Conservation (phyloP, 2,888 invertebrate species). For the Cantharis rufa region DNA sequence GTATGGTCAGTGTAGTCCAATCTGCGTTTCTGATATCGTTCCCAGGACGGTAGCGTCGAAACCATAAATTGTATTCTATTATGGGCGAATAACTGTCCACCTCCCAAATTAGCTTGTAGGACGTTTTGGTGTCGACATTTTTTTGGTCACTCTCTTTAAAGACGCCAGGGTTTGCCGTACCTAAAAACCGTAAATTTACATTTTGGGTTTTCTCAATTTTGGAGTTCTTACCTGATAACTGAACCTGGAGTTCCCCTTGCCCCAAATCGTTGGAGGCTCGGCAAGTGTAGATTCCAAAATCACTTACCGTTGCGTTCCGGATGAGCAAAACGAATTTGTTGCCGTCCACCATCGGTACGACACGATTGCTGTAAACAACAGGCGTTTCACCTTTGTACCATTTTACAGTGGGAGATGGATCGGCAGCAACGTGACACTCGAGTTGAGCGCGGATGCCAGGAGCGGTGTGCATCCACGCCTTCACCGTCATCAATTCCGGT, state of each 20-base stretch:
- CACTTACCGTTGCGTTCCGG: constrained; percentile 66
- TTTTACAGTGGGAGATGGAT: constrained; percentile 70
- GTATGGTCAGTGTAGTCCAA: constrained; percentile 73
- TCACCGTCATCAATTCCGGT: constrained; percentile 69
- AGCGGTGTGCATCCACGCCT: constrained; percentile 75
- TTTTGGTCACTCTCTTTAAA: constrained; percentile 63
- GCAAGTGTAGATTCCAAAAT: constrained; percentile 80
- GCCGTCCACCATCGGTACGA: constrained; percentile 55
- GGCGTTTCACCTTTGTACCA: constrained; percentile 70
- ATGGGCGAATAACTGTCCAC: constrained; percentile 82
- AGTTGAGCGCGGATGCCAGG: constrained; percentile 71
- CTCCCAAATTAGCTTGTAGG: constrained; percentile 80
- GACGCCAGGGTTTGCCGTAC: constrained; percentile 70
- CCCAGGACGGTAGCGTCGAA: constrained; percentile 59
- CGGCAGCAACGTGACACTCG: constrained; percentile 70
- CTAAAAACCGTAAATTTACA: constrained; percentile 49
- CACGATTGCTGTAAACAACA: constrained; percentile 56
- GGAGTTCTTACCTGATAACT: constrained; percentile 66
- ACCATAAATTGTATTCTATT: constrained; percentile 70
- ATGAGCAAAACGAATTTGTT: constrained; percentile 70
- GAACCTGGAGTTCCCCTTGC: constrained; percentile 70
- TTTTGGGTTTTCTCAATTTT: neutral
- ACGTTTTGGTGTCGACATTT: constrained; percentile 58
- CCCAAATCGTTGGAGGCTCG: constrained; percentile 76
- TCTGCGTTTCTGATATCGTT: constrained; percentile 58